Percentiles rank a stretch among this genome's conserved stretches.
Conservation (phyloP, 1,140 invertebrate genomes). For the Sesamia nonagrioides region DNA sequence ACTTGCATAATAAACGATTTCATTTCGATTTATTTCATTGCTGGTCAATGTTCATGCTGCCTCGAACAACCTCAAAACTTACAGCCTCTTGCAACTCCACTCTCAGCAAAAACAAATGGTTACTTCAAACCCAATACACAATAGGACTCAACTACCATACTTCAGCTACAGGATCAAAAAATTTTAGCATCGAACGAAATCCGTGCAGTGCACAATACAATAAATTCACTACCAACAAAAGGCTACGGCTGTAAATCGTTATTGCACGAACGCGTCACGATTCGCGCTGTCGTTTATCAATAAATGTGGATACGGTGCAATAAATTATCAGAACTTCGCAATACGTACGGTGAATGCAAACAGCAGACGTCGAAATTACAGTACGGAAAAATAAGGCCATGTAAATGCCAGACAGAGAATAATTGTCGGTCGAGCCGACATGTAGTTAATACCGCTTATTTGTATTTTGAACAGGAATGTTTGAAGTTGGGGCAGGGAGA, state of each 20-base stretch:
- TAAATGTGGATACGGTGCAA: slow-evolving; percentile 65
- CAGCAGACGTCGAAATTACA: slow-evolving; percentile 70
- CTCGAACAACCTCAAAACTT: not conserved
- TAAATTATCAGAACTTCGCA: slow-evolving; percentile 68
- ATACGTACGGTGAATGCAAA: slow-evolving; percentile 64
- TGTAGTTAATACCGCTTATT: slow-evolving; percentile 73
- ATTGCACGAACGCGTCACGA: slow-evolving; percentile 51
- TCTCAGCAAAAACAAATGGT: slow-evolving; percentile 8
- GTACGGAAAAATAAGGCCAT: slow-evolving; percentile 65
- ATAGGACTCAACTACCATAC: slow-evolving; percentile 26
- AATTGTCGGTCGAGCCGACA: slow-evolving; percentile 66
- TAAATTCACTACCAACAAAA: slow-evolving; percentile 58
- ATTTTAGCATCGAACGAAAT: slow-evolving; percentile 38
- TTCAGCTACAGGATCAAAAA: slow-evolving; percentile 35
- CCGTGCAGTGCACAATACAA: slow-evolving; percentile 47
- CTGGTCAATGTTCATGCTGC: no score
- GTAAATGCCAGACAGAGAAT: slow-evolving; percentile 68
- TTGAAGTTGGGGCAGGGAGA: not conserved
- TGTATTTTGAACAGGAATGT: slow-evolving; percentile 64
- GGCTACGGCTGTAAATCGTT: slow-evolving; percentile 54
- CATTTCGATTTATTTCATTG: no score
- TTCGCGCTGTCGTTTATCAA: slow-evolving; percentile 63
- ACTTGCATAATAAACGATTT: no score
- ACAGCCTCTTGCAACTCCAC: not conserved
- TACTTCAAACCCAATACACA: slow-evolving; percentile 15